These are phyloP conservation scores for Trichogramma dendrolimi DNA, from an alignment of 2,888 invertebrate species.

Conservation along the genomic window DNA sequence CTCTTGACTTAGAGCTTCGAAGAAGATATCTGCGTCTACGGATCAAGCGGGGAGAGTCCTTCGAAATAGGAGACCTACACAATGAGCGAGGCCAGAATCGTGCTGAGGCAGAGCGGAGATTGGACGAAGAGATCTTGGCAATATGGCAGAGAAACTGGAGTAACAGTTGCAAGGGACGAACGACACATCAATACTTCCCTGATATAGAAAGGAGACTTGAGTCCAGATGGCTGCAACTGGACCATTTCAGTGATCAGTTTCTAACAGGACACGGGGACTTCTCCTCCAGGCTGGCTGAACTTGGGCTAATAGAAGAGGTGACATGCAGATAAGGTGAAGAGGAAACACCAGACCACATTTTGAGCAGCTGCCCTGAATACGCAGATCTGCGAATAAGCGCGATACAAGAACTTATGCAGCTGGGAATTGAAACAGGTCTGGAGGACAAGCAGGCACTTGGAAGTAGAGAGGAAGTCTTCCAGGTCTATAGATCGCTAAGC, in stretches of 20 bases:
- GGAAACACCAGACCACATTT: constrained; percentile 15
- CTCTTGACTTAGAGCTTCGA: constrained; percentile 28
- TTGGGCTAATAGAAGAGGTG: background rate
- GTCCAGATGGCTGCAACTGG: constrained; percentile 3
- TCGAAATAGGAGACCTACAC: background rate
- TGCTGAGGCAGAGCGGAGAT: background rate
- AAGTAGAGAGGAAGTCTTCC: no score
- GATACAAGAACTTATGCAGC: no score
- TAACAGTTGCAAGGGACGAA: background rate
- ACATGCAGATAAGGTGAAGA: constrained; percentile 12
- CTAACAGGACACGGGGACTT: constrained; percentile 26
- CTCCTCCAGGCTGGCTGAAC: background rate
- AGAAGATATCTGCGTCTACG: background rate
- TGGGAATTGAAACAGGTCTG: no score
- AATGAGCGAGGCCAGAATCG: background rate
- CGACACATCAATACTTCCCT: constrained; percentile 17
- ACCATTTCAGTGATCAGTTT: constrained; percentile 11
- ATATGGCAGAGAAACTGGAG: constrained; percentile 15
- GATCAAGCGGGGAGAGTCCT: background rate
- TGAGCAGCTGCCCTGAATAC: background rate
- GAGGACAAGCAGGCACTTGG: no score
- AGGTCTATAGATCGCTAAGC: no score
- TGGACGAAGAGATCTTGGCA: background rate
- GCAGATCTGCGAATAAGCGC: no score
- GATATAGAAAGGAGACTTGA: background rate